These are phyloP conservation scores for Panthera tigris DNA, from an alignment of 2,113 vertebrate genomes.

Conservation along the genomic window DNA sequence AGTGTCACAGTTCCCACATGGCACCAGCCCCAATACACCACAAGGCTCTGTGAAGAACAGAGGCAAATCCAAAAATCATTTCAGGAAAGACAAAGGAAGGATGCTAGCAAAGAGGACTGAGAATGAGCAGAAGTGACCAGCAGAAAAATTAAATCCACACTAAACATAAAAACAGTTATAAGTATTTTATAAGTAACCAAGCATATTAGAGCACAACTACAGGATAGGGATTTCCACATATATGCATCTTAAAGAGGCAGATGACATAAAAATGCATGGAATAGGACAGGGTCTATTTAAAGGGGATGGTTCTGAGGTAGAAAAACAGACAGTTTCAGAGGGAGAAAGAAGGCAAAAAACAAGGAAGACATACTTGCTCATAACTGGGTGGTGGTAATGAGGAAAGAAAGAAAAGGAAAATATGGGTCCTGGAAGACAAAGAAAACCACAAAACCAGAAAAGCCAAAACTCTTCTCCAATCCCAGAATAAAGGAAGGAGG, in stretches of 20 bases:
- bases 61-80: not conserved
- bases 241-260: not conserved
- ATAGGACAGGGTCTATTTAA: not conserved
- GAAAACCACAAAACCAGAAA: not conserved
- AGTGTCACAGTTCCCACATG: not conserved
- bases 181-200: not conserved
- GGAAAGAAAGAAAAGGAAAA: not conserved
- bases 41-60: not conserved
- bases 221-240: not conserved
- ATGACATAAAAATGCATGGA: not conserved
- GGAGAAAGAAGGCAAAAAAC: not conserved
- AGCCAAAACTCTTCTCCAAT: not conserved
- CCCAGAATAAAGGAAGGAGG: not conserved
- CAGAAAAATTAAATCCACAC: not conserved
- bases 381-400: not conserved
- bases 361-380: not conserved
- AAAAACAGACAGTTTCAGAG: not conserved
- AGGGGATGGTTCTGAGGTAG: not conserved
- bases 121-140: not conserved
- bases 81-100: not conserved
- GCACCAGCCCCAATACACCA: not conserved
- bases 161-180: not conserved
- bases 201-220: not conserved
- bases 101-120: not conserved
- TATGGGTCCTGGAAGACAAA: not conserved